Base-by-base conservation (phyloP, 1,140 invertebrate genomes). In the Sinonovacula constricta region DNA sequence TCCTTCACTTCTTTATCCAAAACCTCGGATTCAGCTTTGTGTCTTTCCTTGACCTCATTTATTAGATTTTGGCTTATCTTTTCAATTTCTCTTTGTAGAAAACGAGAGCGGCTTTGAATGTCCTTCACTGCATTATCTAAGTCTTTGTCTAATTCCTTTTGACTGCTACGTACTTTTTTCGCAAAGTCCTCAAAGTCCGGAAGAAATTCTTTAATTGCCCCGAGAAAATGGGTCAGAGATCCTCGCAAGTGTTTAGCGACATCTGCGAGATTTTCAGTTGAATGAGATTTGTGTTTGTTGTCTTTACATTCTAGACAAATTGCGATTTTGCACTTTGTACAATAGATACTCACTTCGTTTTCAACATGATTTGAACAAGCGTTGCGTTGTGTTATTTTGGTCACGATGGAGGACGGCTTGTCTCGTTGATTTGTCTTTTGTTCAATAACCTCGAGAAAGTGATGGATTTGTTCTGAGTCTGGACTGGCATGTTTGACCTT, bases 201-300 rank as follows among this genome's bases (percentile, higher is more conserved):
- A 2, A 84, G 62, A 68, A 82, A 84, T 63, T 84, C 83, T 30
- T 84, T 81, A 51, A 84, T 81, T 26, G 81, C 81, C 33, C 81
- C 75, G 31, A 84, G 80, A 59, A 84, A 81, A 36, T 81, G 83
- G 2, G 71, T 76, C 0, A 84, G 67, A 7, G 72, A 79, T 2
- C 74, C 72, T 28, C 80, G 53, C 36, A 81, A 82, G 3, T 67
- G 63, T 49, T 82, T 82, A 2, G 83, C 79, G 0, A 81, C 77
- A 24, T 84, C 81, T 4, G 63, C 67, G 7, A 80, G 71, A 39
- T 68, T 71, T 60, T 84, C 72, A 30, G 81, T 80, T 14, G 79
- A 71, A 54, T 84, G 83, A 3, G 76, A 76, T n/a, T 77, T 80
- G 57, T 84, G 83, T 36, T 82, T 78, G 1, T 79, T 71, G 2